Conservation (phyloP, 2,888 invertebrate species). For the Reticulitermes lucifugus region DNA sequence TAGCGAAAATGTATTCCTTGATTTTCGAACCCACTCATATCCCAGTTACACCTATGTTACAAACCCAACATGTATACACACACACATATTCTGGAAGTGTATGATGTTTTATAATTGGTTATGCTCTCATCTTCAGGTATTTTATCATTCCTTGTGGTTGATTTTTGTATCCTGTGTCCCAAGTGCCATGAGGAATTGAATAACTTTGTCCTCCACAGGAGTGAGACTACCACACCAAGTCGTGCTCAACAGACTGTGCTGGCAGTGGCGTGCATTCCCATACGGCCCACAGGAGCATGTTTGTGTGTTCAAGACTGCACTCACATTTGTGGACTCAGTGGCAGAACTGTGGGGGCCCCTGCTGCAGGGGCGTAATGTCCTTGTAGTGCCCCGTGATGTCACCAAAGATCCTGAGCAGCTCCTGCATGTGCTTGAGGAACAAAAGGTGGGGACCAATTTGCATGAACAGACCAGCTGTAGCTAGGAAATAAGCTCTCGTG, state of each 20-base stretch:
- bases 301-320: constrained; percentile 90
- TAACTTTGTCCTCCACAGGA: constrained; percentile 65
- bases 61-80: too few species aligned
- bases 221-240: constrained; percentile 83
- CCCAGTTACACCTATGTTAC: too few species aligned
- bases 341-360: constrained; percentile 90
- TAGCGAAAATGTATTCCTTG: too few species aligned
- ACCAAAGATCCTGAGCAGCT: constrained; percentile 85
- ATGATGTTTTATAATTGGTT: too few species aligned
- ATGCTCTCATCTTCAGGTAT: too few species aligned
- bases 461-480: neutral
- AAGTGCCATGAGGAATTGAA: too few species aligned
- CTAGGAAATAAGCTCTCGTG: neutral
- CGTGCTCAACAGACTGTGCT: constrained; percentile 84
- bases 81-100: too few species aligned
- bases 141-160: too few species aligned
- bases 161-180: too few species aligned
- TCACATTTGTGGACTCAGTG: constrained; percentile 92
- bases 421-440: constrained; percentile 74
- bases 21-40: too few species aligned
- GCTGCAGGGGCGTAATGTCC: constrained; percentile 69
- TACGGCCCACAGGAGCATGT: constrained; percentile 74
- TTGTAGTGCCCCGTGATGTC: constrained; percentile 78
- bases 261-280: constrained; percentile 89
- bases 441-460: constrained; percentile 68